phyloP scores from a whole-genome alignment of 2,113 vertebrate species.

The Anoura caudifer region DNA sequence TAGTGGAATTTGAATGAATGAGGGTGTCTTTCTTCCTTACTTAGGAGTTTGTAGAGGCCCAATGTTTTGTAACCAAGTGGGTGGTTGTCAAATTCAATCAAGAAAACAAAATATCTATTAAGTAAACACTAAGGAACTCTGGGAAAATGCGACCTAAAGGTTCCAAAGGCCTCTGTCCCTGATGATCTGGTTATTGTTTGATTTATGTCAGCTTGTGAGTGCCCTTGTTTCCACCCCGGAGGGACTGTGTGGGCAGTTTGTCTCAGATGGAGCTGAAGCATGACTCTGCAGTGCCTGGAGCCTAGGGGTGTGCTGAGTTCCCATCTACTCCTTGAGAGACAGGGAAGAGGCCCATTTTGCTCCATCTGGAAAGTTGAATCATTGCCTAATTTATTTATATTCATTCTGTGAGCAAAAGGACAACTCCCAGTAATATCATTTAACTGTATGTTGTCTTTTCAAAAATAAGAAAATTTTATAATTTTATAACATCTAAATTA shows the following conservation, averaged over 20 bases:
- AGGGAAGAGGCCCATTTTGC: conserved; percentile 63
- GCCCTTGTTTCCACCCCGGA: conserved; percentile 80
- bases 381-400: not conserved
- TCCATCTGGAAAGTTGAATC: conserved; percentile 64
- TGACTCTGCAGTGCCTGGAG: conserved; percentile 83
- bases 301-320: conserved; percentile 53
- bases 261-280: conserved; percentile 72
- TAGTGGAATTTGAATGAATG: not conserved
- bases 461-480: conserved; percentile 24
- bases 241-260: conserved; percentile 83
- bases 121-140: conserved; percentile 67
- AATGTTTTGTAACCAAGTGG: conserved; percentile 40
- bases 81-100: conserved; percentile 57
- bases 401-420: conserved; percentile 31
- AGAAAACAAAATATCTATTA: conserved; percentile 70
- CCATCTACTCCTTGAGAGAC: conserved; percentile 73
- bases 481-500: not conserved
- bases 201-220: conserved; percentile 82
- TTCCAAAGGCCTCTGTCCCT: conserved; percentile 77
- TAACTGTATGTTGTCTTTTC: conserved; percentile 53
- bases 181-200: conserved; percentile 82
- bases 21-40: not conserved
- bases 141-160: conserved; percentile 78
- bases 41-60: not conserved
- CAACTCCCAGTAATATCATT: not conserved